Evolutionary conservation across 2,113 vertebrate species (phyloP), one percentile per base, ranked within the genome.

Genomic region (Nycticryphes semicollaris): DNA sequence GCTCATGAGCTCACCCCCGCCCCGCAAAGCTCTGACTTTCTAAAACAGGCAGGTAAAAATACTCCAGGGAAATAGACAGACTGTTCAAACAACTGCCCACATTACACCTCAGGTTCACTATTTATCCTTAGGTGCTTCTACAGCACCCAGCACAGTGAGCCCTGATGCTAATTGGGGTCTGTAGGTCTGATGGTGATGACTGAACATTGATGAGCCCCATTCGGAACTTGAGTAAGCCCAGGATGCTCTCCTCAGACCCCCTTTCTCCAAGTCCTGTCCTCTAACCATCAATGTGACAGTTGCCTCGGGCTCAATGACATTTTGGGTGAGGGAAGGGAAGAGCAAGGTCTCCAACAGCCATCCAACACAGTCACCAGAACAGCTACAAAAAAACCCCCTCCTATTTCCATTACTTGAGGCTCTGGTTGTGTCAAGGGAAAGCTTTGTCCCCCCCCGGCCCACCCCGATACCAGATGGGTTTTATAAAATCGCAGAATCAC

Each of bases 381-480:
- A 39, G 59, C 21, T 28, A 9, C 51, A 31, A 24, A 69, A 90
- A 37, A 39, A 22, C 7, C 6, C 7, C 6, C 31, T 6, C 8
- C 3, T 15, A 10, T 18, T 47, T 7, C 3, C 33, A 6, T 30
- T 22, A 6, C 47, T 13, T 1, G 4, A 9, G 43, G 73, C 63
- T 43, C 45, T 5, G 0, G 1, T 0, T 10, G 20, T 31, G 50
- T 7, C 67, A 6, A 31, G 60, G 8, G 13, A 27, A 18, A 4
- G 22, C 30, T 67, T 24, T 12, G 30, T 20, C 31, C 51, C 67
- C 67, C 39, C 33, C 30, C 1, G 10, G 48, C 20, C 57, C 10
- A 25, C 24, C 60, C 14, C 0, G 2, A 3, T 4, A 6, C 6
- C 3, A 16, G 21, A 20, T 0, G 2, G 21, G 31, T 31, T 57